Percentiles rank a stretch among this genome's conserved stretches.
These are phyloP conservation scores for Tipula unca DNA, from an alignment of 2,888 invertebrate species.

Conservation along the genomic window DNA sequence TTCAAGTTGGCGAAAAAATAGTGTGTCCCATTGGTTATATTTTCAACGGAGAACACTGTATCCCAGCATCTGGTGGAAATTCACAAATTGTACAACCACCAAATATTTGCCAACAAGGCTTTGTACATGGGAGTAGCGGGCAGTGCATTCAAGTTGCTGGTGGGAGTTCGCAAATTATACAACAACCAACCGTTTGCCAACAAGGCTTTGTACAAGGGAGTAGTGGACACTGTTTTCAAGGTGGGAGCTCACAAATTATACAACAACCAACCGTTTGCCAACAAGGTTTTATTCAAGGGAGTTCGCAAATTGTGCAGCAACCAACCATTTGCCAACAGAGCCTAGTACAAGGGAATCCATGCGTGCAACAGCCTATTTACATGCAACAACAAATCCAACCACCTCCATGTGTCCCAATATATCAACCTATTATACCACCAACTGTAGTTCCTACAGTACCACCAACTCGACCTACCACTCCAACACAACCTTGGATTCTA, in stretches of 20 bases:
- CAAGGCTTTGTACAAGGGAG: not conserved
- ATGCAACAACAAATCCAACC: not conserved
- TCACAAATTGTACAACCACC: not conserved
- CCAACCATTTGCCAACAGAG: not conserved
- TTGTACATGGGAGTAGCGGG: not conserved
- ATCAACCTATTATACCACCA: not conserved
- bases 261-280: not conserved
- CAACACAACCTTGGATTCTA: not conserved
- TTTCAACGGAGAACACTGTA: no score
- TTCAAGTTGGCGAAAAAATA: no score
- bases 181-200: not conserved
- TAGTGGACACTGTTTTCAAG: not conserved
- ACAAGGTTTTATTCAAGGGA: not conserved
- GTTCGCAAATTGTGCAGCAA: not conserved
- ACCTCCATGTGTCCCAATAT: not conserved
- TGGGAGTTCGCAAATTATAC: not conserved
- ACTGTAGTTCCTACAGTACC: not conserved
- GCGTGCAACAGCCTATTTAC: not conserved
- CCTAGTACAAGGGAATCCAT: not conserved
- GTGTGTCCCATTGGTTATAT: no score
- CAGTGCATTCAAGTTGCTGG: no score
- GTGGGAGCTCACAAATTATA: not conserved
- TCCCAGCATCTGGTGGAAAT: no score
- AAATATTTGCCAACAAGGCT: not conserved
- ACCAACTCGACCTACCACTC: not conserved